Base-by-base conservation (phyloP, 1,140 invertebrate genomes). In the Pogonus chalceus region DNA sequence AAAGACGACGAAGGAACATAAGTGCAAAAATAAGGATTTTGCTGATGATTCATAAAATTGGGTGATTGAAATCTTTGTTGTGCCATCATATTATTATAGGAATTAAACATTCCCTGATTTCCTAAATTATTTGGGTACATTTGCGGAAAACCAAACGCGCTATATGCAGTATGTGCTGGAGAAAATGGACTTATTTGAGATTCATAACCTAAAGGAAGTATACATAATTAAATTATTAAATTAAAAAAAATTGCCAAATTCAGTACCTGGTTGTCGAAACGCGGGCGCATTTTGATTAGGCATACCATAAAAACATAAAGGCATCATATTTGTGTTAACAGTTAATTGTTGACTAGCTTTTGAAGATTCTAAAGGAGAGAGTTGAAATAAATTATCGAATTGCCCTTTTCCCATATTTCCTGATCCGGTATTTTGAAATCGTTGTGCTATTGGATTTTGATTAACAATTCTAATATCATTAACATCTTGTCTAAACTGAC, bases 11-110 rank as follows among this genome's bases (percentile, higher is more conserved):
- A 46, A 1, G 55, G 55, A 20, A 47, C 24, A 4, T 26, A 23
- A 18, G 31, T 35, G 31, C 52, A 56, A 20, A 43, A 35, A 35
- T 46, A 56, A n/a, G 39, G 46, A 18, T 43, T 43, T 16, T 4
- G 7, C 18, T 10, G 4, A 4, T 7, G 3, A 14, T 31, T 31
- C 18, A 12, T 9, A 18, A 10, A 43, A 43, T 43, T 43, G n/a
- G n/a, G n/a, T 3, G 18, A 43, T 12, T 7, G 37, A 4, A 4
- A 4, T 4, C 14, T 7, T 18, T 43, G 9, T 16, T 43, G 37
- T 3, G 37, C 37, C 37, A 43, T 43, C 37, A 43, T 43, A 9
- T 7, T 10, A 18, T 43, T 10, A 18, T 43, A 43, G 18, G 7
- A 43, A 18, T 43, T 43, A 18, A 10, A 43, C 37, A 43, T 43